phyloP scores from a whole-genome alignment of 2,888 invertebrate species.

The Endotricha flammealis region DNA sequence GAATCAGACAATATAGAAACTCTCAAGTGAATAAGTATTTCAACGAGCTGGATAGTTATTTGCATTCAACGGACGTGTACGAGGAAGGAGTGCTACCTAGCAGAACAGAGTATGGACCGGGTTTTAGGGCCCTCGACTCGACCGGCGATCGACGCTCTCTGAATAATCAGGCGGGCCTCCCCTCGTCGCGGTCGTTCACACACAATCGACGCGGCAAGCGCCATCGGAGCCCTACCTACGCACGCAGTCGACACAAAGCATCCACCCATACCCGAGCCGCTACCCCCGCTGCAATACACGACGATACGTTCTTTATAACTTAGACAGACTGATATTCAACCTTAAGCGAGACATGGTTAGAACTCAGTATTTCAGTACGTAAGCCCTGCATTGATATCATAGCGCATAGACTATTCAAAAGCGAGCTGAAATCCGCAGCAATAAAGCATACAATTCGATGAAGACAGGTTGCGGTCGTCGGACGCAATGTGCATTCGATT shows the following conservation, averaged over 20 bases:
- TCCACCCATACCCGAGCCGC: conserved; percentile 59
- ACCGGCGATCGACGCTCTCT: conserved; percentile 61
- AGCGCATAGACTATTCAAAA: conserved; percentile 45
- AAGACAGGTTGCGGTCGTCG: conserved; percentile 28
- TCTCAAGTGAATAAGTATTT: conserved; percentile 36
- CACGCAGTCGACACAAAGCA: conserved; percentile 62
- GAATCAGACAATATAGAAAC: conserved; percentile 1
- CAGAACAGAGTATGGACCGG: conserved; percentile 37
- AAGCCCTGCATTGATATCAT: conserved; percentile 41
- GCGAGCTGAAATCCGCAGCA: conserved; percentile 33
- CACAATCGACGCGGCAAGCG: conserved; percentile 64
- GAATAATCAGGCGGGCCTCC: conserved; percentile 70
- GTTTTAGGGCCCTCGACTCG: conserved; percentile 66
- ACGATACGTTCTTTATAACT: conserved; percentile 21
- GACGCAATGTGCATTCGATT: conserved; percentile 65
- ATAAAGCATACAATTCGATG: conserved; percentile 54
- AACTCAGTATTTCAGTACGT: conserved; percentile 17
- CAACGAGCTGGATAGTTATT: conserved; percentile 44
- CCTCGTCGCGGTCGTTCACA: conserved; percentile 74
- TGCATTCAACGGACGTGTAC: conserved; percentile 53
- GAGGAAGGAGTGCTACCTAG: conserved; percentile 30
- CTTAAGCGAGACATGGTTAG: conserved; percentile 23
- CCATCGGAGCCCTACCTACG: conserved; percentile 66
- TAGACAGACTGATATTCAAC: conserved; percentile 23
- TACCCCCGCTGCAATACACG: conserved; percentile 51